Base-by-base conservation (phyloP, 1,140 invertebrate species). In the Drosophila littoralis region DNA sequence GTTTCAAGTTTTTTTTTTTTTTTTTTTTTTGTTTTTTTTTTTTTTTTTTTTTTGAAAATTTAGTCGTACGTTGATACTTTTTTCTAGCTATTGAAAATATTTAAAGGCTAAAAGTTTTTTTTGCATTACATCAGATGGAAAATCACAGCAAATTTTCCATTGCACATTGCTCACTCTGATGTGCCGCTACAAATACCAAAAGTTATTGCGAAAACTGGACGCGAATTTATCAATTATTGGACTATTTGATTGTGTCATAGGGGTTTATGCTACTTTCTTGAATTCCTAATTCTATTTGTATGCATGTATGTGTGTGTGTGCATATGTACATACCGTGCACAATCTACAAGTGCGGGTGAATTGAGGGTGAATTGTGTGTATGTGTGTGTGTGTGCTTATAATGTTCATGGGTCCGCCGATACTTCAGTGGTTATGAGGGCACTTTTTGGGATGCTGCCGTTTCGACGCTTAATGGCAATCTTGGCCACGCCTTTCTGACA, bases 401-500 rank as follows among this genome's bases (percentile, higher is more conserved):
- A 28, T 28, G 22, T 28, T 28, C 22, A 28, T 33, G 64, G 13
- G 22, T 73, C 45, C 33, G 51, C 4, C 3, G 61, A 2, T 50
- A 43, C 38, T n/a, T 38, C 22, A 8, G 8, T 32, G 2, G 50
- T 70, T 13, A 75, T 15, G 17, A 57, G 40, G 4, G 73, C 17
- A 17, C 43, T 63, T 13, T 28, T 33, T 7, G 58, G 48, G 1
- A 68, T 69, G 38, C 43, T 72, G 60, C 81, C 83, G 13, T 76
- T 88, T 0, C 70, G 58, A 8, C 74, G 77, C 46, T 92, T 92
- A 15, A 92, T 91, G 65, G 90, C 84, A 43, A 92, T 81, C 69
- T 92, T 92, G 13, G 88, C 91, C 8, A 92, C 75, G 28, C 92
- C 92, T 50, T 86, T 92, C n/a, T 78, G 59, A 48, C 88, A 91